Percentiles rank a stretch among this genome's conserved stretches.
Conservation (phyloP, 2,888 invertebrate species). For the Mechanitis mazaeus region DNA sequence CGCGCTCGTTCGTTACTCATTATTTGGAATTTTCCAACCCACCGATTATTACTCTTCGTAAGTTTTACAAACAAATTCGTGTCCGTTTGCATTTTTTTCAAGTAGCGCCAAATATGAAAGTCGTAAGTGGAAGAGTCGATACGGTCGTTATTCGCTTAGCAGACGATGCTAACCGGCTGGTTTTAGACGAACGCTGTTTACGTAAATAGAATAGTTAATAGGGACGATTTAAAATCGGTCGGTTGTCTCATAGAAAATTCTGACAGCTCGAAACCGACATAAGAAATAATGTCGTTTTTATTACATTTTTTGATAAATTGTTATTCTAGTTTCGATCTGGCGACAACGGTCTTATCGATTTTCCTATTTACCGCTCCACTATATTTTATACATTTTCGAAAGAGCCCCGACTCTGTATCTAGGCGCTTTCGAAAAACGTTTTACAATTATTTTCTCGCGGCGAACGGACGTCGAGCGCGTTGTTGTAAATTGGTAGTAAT, state of each 20-base stretch:
- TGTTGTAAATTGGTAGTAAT: constrained; percentile 74
- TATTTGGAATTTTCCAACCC: constrained; percentile 81
- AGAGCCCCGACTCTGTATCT: constrained; percentile 63
- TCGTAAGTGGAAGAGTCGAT: constrained; percentile 54
- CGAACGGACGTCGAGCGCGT: constrained; percentile 67
- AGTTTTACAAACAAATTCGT: constrained; percentile 73
- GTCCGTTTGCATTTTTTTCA: constrained; percentile 71
- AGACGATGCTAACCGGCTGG: constrained; percentile 47
- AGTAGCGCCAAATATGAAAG: constrained; percentile 70
- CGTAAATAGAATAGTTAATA: constrained; percentile 22
- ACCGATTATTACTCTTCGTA: constrained; percentile 67
- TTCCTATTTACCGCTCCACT: constrained; percentile 71
- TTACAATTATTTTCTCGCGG: constrained; percentile 65
- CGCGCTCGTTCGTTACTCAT: constrained; percentile 61
- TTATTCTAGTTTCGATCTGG: constrained; percentile 70
- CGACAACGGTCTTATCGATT: constrained; percentile 71
- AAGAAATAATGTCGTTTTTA: constrained; percentile 76
- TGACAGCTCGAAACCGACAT: constrained; percentile 71
- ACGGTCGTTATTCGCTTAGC: constrained; percentile 52
- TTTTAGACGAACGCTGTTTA: constrained; percentile 38
- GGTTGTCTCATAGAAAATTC: constrained; percentile 64
- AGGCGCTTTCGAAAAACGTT: constrained; percentile 75
- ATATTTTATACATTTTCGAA: constrained; percentile 72
- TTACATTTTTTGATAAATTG: constrained; percentile 77
- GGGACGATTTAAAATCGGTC: constrained; percentile 24